Conservation (phyloP, 64 coral and sea anemone genomes). For the Montipora foliosa region DNA sequence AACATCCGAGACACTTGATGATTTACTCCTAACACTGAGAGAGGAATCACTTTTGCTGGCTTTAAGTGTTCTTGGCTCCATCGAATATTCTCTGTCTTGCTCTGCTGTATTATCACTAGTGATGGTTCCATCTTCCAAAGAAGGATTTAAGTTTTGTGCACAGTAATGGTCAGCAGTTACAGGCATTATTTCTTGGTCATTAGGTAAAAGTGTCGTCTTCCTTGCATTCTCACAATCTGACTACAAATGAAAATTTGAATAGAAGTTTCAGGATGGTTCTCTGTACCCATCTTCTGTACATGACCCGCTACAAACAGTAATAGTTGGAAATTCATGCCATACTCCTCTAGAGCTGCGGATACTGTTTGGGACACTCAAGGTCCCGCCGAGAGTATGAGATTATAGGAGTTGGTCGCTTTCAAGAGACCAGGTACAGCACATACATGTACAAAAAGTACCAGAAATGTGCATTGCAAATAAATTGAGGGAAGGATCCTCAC, state of each 20-base stretch:
- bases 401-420: background rate
- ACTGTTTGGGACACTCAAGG: too few relatives aligned
- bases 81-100: slow-evolving; percentile 30
- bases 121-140: background rate
- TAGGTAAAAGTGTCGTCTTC: slow-evolving; percentile 2
- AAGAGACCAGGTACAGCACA: too few relatives aligned
- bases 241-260: background rate
- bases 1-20: slow-evolving; percentile 1
- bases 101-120: background rate
- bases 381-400: background rate
- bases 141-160: background rate
- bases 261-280: background rate
- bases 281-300: too few relatives aligned
- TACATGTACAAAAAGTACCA: too few relatives aligned
- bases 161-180: slow-evolving; percentile 65
- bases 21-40: slow-evolving; percentile 50
- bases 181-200: slow-evolving; percentile 32
- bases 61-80: slow-evolving; percentile 65
- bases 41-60: slow-evolving; percentile 92
- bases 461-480: too few relatives aligned
- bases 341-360: too few relatives aligned
- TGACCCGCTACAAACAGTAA: too few relatives aligned
- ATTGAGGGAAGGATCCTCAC: too few relatives aligned
- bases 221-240: slow-evolving; percentile 80
- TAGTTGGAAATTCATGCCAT: too few relatives aligned